phyloP scores from a whole-genome alignment of 2,113 vertebrate genomes.

The Syngnathoides biaculeatus region DNA sequence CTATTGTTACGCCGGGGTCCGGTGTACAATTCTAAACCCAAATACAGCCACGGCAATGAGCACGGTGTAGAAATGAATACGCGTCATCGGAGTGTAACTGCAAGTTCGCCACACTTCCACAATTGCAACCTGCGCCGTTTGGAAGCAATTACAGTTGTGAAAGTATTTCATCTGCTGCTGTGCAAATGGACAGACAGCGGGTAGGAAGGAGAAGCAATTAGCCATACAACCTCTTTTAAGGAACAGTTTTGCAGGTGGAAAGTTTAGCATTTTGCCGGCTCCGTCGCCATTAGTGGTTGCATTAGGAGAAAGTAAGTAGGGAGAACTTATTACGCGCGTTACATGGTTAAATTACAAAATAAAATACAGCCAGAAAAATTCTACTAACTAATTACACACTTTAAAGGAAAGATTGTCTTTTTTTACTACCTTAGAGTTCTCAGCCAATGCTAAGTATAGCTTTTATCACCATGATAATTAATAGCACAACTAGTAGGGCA shows the following conservation, averaged over 20 bases:
- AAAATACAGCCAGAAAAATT: not conserved
- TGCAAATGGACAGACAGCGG: not conserved
- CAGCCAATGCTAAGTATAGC: not conserved
- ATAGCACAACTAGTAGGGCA: too few species aligned
- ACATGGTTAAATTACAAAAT: not conserved
- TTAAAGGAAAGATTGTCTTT: too few species aligned
- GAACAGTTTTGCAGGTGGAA: not conserved
- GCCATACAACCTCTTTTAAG: not conserved
- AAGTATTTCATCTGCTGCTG: not conserved
- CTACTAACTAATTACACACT: too few species aligned
- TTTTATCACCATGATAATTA: too few species aligned
- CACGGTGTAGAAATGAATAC: not conserved
- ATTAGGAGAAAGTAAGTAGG: not conserved
- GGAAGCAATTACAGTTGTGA: not conserved
- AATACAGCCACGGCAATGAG: not conserved
- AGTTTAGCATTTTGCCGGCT: not conserved
- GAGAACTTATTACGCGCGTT: not conserved
- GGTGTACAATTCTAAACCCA: not conserved
- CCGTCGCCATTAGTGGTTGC: not conserved
- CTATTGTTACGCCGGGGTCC: not conserved
- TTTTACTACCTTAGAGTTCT: not conserved
- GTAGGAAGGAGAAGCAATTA: not conserved
- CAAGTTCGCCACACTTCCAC: not conserved
- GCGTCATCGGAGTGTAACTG: not conserved
- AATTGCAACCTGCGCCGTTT: not conserved